These are phyloP conservation scores for Heteromyza rotundicornis DNA, from an alignment of 2,888 invertebrate species.

Conservation along the genomic window DNA sequence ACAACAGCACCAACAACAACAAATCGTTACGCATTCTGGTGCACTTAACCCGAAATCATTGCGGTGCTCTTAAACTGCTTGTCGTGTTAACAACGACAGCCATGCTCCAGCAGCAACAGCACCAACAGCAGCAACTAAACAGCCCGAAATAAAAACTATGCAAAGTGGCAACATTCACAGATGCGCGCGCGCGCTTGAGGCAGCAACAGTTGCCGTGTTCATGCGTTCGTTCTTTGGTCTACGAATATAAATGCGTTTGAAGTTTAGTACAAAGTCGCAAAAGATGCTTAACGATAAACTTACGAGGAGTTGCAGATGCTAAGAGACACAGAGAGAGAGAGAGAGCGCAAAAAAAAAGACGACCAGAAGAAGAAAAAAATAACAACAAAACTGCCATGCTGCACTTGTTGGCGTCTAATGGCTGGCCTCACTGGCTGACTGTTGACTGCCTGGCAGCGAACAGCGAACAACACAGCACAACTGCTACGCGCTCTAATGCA, in stretches of 20 bases:
- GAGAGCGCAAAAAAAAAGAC: no score
- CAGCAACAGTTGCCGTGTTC: no score
- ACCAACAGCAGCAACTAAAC: neutral
- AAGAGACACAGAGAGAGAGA: neutral
- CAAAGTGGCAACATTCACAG: neutral
- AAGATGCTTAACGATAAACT: slow-evolving; percentile 13
- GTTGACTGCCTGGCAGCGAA: neutral
- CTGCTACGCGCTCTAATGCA: slow-evolving; percentile 15
- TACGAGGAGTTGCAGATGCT: neutral
- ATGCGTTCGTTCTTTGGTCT: no score
- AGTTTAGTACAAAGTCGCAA: neutral
- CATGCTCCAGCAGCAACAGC: neutral
- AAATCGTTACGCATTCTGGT: slow-evolving; percentile 26
- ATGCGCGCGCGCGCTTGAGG: no score
- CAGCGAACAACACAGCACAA: neutral
- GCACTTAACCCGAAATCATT: slow-evolving; percentile 26
- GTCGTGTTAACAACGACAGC: neutral
- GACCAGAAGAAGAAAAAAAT: neutral
- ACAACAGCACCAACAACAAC: slow-evolving; percentile 11
- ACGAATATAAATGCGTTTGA: neutral
- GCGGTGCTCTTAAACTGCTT: slow-evolving; percentile 7
- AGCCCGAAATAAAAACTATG: neutral
- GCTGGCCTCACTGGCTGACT: neutral
- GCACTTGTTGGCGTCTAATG: slow-evolving; percentile 16
- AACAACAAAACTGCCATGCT: neutral